Conservation (phyloP, 2,113 vertebrate genomes). For the Forbesichthys papilliferus region DNA sequence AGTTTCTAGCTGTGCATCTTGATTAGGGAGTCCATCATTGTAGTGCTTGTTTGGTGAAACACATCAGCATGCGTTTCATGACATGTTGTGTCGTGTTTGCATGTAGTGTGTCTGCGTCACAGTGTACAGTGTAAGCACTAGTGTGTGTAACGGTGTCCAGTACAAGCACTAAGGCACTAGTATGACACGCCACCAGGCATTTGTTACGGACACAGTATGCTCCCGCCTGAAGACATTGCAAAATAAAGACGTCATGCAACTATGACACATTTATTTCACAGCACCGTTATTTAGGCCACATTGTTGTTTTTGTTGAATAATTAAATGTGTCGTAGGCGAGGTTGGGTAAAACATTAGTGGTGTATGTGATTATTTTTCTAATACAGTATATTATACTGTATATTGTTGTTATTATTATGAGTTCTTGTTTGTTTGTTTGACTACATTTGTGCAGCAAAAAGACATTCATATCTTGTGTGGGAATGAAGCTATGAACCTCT, state of each 20-base stretch:
- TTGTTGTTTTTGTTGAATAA: neutral
- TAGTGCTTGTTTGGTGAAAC: slow-evolving; percentile 19
- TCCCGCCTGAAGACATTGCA: slow-evolving; percentile 35
- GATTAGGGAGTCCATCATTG: slow-evolving; percentile 30
- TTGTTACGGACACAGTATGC: slow-evolving; percentile 69
- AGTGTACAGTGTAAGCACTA: too few species aligned
- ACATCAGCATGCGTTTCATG: slow-evolving; percentile 67
- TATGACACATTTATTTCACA: slow-evolving; percentile 19
- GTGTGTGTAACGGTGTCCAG: too few species aligned
- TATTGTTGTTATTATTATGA: neutral
- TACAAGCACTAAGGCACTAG: too few species aligned
- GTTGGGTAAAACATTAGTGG: too few species aligned
- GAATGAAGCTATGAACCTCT: too few species aligned
- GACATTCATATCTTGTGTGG: too few species aligned
- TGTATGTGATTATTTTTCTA: too few species aligned
- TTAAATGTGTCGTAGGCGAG: neutral
- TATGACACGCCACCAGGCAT: slow-evolving; percentile 56
- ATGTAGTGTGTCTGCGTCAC: slow-evolving; percentile 40
- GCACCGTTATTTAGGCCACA: too few species aligned
- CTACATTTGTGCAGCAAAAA: too few species aligned
- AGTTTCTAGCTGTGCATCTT: slow-evolving; percentile 61
- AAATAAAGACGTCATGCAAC: slow-evolving; percentile 21
- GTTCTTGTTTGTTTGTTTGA: neutral
- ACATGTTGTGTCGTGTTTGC: slow-evolving; percentile 56
- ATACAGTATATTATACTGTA: too few species aligned